Conservation (phyloP, 2,888 invertebrate genomes). For the Lacanobia wlatinum region DNA sequence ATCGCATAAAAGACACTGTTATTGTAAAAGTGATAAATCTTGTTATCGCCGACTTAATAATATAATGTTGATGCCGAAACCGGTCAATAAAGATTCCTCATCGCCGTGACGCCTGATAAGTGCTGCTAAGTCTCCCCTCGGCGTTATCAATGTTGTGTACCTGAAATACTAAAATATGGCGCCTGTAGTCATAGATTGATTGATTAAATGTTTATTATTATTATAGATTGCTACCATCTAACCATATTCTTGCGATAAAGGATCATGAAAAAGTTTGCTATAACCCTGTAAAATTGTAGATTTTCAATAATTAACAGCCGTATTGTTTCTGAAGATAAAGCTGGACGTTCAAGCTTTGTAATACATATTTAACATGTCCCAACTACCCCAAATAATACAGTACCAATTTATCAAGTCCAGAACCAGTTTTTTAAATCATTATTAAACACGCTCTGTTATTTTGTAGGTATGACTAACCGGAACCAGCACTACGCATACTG, state of each 20-base stretch:
- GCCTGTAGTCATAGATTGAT: no score
- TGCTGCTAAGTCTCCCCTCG: background rate
- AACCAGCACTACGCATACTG: constrained; percentile 4
- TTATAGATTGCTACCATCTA: no score
- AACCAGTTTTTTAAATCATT: background rate
- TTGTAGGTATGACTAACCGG: constrained; percentile 1
- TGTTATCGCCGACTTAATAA: constrained; percentile 15
- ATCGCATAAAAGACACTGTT: background rate
- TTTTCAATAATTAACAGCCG: background rate
- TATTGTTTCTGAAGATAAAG: constrained; percentile 1
- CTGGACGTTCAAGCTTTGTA: background rate
- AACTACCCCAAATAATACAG: background rate
- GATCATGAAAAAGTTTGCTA: no score
- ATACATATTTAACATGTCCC: background rate
- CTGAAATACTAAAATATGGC: background rate
- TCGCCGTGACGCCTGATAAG: constrained; percentile 18
- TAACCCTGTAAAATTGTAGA: background rate
- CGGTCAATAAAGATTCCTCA: constrained; percentile 1
- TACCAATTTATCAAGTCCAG: background rate
- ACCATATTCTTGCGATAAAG: no score
- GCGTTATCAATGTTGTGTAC: constrained; percentile 4
- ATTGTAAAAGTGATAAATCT: constrained; percentile 19
- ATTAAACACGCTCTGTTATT: background rate
- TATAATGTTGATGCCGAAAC: constrained; percentile 17
- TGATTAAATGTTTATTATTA: no score